Percentiles rank a stretch among this genome's conserved stretches.
These are phyloP conservation scores for Drosophila mauritiana DNA, from an alignment of 1,140 invertebrate species.

Conservation along the genomic window DNA sequence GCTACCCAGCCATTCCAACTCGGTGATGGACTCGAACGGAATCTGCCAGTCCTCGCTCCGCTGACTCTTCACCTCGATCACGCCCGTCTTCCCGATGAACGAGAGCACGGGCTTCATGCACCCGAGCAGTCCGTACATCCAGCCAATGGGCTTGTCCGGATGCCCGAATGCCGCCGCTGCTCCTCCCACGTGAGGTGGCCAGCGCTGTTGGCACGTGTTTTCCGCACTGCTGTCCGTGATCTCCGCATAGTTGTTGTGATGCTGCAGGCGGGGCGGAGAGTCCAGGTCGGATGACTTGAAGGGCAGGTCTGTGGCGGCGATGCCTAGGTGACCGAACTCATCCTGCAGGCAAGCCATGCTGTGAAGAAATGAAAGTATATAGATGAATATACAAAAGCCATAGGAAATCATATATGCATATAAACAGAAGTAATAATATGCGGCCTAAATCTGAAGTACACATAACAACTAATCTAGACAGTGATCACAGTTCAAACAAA, in stretches of 20 bases:
- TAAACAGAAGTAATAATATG: no score
- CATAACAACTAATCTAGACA: no score
- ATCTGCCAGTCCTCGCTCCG: slow-evolving; percentile 95
- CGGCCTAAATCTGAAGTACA: no score
- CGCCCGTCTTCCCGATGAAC: slow-evolving; percentile 91
- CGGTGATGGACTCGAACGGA: slow-evolving; percentile 95
- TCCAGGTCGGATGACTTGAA: slow-evolving; percentile 82
- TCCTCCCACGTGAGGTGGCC: slow-evolving; percentile 82
- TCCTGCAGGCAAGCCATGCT: slow-evolving; percentile 90
- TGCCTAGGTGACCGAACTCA: slow-evolving; percentile 87
- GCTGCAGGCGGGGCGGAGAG: slow-evolving; percentile 50
- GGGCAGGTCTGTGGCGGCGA: slow-evolving; percentile 82
- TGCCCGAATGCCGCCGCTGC: slow-evolving; percentile 68
- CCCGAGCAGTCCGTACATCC: slow-evolving; percentile 93
- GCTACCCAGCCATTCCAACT: slow-evolving; percentile 96
- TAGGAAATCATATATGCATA: no score
- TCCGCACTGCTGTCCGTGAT: slow-evolving; percentile 82
- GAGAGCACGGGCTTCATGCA: slow-evolving; percentile 94
- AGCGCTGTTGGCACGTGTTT: slow-evolving; percentile 83
- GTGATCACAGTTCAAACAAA: no score
- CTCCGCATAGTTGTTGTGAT: slow-evolving; percentile 77
- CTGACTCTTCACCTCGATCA: slow-evolving; percentile 79
- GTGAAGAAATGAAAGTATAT: neutral
- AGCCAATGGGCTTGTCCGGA: slow-evolving; percentile 87
- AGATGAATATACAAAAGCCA: neutral